Evolutionary conservation across 2,888 invertebrate genomes (phyloP).

Genomic region (Branchellion lobata): DNA sequence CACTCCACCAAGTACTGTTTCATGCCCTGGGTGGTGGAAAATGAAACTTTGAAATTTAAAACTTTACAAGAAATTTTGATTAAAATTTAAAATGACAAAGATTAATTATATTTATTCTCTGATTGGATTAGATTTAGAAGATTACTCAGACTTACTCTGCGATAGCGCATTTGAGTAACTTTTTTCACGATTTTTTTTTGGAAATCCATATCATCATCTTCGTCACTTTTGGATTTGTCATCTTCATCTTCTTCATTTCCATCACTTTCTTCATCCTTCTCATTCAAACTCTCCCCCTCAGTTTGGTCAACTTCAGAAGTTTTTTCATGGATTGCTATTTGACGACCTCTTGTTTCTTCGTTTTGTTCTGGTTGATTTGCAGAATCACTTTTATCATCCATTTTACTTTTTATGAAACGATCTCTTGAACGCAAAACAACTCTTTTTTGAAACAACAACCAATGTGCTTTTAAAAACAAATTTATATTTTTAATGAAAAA

Average conservation of each 20-base stretch:
- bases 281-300: no score
- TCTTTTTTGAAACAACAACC: no score
- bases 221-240: conserved; percentile 32
- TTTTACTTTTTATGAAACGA: no score
- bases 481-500: no score
- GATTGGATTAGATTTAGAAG: not conserved
- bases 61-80: not conserved
- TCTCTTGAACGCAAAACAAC: no score
- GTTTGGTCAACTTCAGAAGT: no score
- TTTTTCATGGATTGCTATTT: no score
- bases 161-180: conserved; percentile 4
- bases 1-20: conserved; percentile 45
- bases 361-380: no score
- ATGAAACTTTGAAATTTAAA: not conserved
- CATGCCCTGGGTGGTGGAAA: conserved; percentile 30
- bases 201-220: not conserved
- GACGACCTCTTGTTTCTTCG: no score
- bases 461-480: no score
- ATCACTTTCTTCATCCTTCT: not conserved
- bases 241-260: not conserved
- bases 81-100: not conserved
- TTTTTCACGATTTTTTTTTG: not conserved
- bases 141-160: conserved; percentile 12
- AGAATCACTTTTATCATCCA: no score
- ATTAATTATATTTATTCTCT: not conserved